Conservation (phyloP, 2,888 invertebrate genomes). For the Tubulanus polymorphus region DNA sequence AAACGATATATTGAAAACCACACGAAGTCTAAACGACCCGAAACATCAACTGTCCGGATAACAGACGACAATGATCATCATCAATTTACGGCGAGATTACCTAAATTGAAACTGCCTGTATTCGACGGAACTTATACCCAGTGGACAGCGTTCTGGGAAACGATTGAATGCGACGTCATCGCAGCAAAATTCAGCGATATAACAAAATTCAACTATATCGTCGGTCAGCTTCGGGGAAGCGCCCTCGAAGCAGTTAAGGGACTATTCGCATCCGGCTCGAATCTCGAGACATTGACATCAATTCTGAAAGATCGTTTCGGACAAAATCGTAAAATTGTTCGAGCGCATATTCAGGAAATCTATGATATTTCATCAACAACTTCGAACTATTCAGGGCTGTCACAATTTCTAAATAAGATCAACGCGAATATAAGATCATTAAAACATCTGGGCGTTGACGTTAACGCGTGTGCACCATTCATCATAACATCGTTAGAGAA, state of each 20-base stretch:
- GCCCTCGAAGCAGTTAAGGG: neutral
- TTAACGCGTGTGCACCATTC: neutral
- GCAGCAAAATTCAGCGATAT: neutral
- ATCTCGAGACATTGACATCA: neutral
- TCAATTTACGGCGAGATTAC: neutral
- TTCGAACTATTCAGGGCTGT: neutral
- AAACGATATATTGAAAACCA: no score
- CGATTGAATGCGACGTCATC: neutral
- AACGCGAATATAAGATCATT: neutral
- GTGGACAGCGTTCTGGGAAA: neutral
- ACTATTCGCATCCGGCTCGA: neutral
- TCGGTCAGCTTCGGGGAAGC: neutral
- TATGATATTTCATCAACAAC: neutral
- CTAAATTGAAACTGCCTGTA: neutral
- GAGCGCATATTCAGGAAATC: neutral
- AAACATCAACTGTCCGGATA: no score
- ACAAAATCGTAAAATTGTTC: neutral
- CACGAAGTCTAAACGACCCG: no score
- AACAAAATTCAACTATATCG: neutral
- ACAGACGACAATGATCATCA: no score
- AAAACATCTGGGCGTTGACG: neutral
- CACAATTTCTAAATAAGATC: neutral
- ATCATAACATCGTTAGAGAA: neutral
- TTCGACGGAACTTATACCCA: neutral
- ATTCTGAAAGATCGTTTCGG: conserved; percentile 1